Conservation (phyloP, 2,113 vertebrate genomes). For the Etia nguti region DNA sequence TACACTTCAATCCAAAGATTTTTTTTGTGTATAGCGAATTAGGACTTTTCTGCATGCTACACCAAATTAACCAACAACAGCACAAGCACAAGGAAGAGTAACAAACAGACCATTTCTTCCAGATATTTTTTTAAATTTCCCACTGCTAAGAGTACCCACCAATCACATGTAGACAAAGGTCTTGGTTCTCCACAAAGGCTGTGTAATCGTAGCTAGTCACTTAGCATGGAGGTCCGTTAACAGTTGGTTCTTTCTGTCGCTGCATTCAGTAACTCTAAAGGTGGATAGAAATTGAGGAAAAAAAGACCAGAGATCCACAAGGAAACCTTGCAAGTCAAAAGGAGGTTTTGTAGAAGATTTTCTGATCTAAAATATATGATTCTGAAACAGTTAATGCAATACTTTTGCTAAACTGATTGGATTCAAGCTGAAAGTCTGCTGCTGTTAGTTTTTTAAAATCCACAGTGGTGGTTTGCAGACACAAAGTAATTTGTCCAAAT, state of each 20-base stretch:
- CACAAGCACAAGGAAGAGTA: background rate
- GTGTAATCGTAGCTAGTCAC: background rate
- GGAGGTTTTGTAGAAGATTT: fast-evolving
- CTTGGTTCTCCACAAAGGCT: background rate
- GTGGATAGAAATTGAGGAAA: background rate
- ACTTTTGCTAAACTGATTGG: background rate
- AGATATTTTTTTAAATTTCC: background rate
- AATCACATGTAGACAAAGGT: background rate
- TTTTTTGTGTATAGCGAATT: background rate
- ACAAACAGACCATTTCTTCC: background rate
- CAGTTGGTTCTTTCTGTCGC: background rate
- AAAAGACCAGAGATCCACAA: background rate
- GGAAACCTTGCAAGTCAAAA: background rate
- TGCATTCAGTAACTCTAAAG: background rate
- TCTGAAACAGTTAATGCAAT: background rate
- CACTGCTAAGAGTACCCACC: background rate
- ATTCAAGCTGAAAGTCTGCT: background rate
- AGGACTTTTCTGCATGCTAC: background rate
- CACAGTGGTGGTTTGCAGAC: too few relatives aligned
- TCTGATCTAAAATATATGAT: background rate
- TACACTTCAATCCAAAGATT: fast-evolving
- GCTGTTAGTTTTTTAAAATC: background rate
- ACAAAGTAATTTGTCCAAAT: background rate
- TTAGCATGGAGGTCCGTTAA: background rate
- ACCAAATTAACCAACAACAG: background rate